These are phyloP conservation scores for Lysiphlebus fabarum DNA, from an alignment of 1,140 invertebrate genomes.

Conservation along the genomic window DNA sequence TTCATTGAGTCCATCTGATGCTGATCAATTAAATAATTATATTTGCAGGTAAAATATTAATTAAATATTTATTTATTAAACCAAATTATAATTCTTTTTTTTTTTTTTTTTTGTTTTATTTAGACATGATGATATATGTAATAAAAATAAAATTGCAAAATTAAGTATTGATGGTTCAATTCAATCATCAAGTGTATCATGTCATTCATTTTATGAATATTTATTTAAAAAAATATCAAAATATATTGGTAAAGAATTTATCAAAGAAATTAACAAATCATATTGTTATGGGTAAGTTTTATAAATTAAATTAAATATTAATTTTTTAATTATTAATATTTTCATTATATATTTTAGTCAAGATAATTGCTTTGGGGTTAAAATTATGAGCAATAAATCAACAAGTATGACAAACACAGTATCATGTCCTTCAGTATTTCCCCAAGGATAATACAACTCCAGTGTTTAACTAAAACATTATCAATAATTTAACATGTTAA, in stretches of 20 bases:
- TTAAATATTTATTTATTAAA: too few relatives aligned
- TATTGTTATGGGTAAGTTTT: constrained; percentile 34
- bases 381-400: constrained; percentile 15
- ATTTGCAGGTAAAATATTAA: constrained; percentile 20
- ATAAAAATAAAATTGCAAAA: constrained; percentile 19
- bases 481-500: not conserved
- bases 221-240: constrained; percentile 34
- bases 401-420: not conserved
- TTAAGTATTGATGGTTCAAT: constrained; percentile 34
- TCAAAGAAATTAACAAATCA: constrained; percentile 8
- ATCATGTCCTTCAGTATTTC: constrained; percentile 9
- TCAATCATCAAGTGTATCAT: constrained; percentile 35
- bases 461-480: not conserved
- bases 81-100: too few relatives aligned
- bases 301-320: too few relatives aligned
- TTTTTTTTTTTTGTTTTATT: not conserved
- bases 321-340: not conserved
- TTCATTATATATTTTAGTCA: constrained; percentile 8
- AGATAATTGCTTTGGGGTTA: constrained; percentile 12
- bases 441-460: not conserved
- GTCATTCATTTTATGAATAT: constrained; percentile 40
- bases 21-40: constrained; percentile 18
- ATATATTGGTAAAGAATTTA: constrained; percentile 10
- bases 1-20: constrained; percentile 31
- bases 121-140: constrained; percentile 7